These are phyloP conservation scores for Orestias chungarensis DNA, from an alignment of 2,797 vertebrate species.

Conservation along the genomic window DNA sequence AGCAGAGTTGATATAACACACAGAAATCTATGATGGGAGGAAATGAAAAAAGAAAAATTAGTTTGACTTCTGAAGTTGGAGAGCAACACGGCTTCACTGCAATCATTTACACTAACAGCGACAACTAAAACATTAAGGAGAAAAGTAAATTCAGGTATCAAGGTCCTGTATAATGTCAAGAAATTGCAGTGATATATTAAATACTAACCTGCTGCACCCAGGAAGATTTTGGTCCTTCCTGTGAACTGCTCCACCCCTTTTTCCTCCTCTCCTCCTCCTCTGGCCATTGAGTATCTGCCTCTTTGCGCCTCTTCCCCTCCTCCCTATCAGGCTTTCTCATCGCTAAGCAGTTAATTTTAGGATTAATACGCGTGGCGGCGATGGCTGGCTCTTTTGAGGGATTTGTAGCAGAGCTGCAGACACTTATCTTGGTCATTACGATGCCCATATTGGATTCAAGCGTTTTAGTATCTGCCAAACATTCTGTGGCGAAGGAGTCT, in stretches of 20 bases:
- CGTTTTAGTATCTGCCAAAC: slow-evolving; percentile 82
- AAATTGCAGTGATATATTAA: slow-evolving; percentile 44
- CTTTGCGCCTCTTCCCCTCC: slow-evolving; percentile 80
- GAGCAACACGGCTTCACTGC: slow-evolving; percentile 40
- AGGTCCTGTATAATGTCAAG: slow-evolving; percentile 47
- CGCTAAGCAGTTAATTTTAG: slow-evolving; percentile 82
- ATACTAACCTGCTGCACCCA: slow-evolving; percentile 62
- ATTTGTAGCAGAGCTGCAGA: slow-evolving; percentile 84
- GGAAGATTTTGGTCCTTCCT: slow-evolving; percentile 41
- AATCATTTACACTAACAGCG: slow-evolving; percentile 29
- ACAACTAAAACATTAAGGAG: slow-evolving; percentile 55
- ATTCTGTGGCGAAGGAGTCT: slow-evolving; percentile 76
- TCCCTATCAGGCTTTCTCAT: slow-evolving; percentile 81
- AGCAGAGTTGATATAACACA: neutral
- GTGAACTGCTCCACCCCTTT: slow-evolving; percentile 28
- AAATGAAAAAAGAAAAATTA: slow-evolving; percentile 18
- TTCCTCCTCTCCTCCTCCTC: slow-evolving; percentile 68
- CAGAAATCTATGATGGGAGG: neutral
- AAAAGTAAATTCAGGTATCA: slow-evolving; percentile 42
- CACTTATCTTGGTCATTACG: slow-evolving; percentile 88
- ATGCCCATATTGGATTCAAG: slow-evolving; percentile 84
- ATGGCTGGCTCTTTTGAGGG: slow-evolving; percentile 83
- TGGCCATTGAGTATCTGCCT: slow-evolving; percentile 77
- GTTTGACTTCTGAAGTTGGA: slow-evolving; percentile 52
- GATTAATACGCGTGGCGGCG: slow-evolving; percentile 79